These are phyloP conservation scores for Cyprinodon variegatus DNA, from an alignment of 2,113 vertebrate genomes.

Conservation along the genomic window DNA sequence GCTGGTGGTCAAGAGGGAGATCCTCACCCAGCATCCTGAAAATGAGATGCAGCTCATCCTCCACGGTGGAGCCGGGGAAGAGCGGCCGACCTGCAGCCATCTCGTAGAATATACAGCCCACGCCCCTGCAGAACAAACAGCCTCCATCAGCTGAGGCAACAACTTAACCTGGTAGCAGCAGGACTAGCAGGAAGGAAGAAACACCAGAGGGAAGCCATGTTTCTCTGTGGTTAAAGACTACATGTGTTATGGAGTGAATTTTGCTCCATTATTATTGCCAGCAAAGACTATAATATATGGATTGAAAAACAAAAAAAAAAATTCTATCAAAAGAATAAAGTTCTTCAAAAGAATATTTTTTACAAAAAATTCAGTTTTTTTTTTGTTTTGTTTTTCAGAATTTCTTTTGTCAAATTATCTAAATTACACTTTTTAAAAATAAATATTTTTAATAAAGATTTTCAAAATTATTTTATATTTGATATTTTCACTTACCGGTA, in stretches of 20 bases:
- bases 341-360: too few relatives aligned
- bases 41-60: conserved; percentile 98
- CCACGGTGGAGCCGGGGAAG: conserved; percentile 97
- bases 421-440: too few relatives aligned
- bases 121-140: conserved; percentile 82
- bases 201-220: background rate
- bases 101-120: conserved; percentile 99
- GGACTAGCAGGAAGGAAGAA: background rate
- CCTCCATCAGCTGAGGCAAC: background rate
- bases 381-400: too few relatives aligned
- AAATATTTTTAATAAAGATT: too few relatives aligned
- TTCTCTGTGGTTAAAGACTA: background rate
- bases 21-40: conserved; percentile 93
- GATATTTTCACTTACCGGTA: too few relatives aligned
- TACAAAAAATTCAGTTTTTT: too few relatives aligned
- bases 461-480: too few relatives aligned
- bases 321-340: too few relatives aligned
- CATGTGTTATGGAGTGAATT: background rate
- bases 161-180: background rate
- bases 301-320: too few relatives aligned
- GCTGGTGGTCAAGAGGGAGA: background rate
- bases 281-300: too few relatives aligned
- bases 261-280: background rate
- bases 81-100: conserved; percentile 98
- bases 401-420: too few relatives aligned